Percentiles rank a stretch among this genome's conserved stretches.
These are phyloP conservation scores for Siphlonurus alternatus DNA, from an alignment of 2,888 invertebrate species.

Conservation along the genomic window DNA sequence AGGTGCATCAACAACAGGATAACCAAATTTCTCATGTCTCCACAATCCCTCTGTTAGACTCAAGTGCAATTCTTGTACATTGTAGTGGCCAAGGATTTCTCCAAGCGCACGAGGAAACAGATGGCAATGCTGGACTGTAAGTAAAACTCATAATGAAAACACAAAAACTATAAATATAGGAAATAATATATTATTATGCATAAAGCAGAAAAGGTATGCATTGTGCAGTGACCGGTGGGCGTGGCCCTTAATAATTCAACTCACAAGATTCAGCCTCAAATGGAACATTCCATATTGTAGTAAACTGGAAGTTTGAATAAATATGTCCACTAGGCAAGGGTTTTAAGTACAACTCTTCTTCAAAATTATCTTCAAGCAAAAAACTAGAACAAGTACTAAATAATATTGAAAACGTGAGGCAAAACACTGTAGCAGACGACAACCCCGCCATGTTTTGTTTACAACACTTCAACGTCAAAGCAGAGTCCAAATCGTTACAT, in stretches of 20 bases:
- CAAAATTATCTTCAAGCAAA: conserved; percentile 43
- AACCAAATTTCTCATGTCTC: conserved; percentile 89
- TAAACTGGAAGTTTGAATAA: conserved; percentile 82
- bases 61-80: conserved; percentile 79
- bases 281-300: conserved; percentile 53
- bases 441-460: background rate
- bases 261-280: conserved; percentile 39
- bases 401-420: background rate
- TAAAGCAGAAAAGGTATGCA: background rate
- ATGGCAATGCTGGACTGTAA: conserved; percentile 62
- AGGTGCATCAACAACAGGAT: conserved; percentile 74
- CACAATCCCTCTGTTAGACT: conserved; percentile 87
- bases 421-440: background rate
- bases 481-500: too few relatives aligned
- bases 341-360: conserved; percentile 78
- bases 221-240: background rate
- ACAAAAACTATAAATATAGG: background rate
- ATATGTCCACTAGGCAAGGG: conserved; percentile 69
- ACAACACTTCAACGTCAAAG: too few relatives aligned
- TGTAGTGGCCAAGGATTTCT: conserved; percentile 68
- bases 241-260: conserved; percentile 18
- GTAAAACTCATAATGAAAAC: conserved; percentile 16
- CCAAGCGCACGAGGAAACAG: conserved; percentile 77
- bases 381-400: background rate
- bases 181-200: background rate